A percentile compares a stretch with the other conserved stretches of the same genome.
Conservation (phyloP, 2,113 vertebrate species). For the Elachura formosa region DNA sequence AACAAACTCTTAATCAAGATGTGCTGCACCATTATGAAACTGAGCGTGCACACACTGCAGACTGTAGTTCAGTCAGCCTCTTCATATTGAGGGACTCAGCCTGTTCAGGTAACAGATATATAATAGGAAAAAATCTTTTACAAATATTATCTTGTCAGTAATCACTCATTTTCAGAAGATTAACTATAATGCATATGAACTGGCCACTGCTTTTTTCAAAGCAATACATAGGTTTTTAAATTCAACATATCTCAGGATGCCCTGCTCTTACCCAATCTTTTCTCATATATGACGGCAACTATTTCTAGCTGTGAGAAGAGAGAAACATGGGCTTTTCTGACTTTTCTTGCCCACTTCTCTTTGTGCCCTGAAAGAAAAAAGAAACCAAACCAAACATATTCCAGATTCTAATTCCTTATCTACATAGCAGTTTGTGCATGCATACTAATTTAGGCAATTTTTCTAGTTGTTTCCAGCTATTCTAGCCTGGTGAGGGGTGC, state of each 20-base stretch:
- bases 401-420: background rate
- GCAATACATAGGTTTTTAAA: background rate
- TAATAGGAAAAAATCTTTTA: background rate
- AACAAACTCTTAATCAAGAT: background rate
- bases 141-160: background rate
- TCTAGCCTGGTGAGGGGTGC: background rate
- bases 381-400: fast-evolving
- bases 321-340: background rate
- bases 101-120: background rate
- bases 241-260: background rate
- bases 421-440: background rate
- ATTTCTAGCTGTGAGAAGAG: background rate
- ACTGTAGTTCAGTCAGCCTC: background rate
- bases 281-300: background rate
- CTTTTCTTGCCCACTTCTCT: background rate
- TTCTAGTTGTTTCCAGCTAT: background rate
- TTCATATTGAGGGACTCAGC: background rate
- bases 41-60: background rate
- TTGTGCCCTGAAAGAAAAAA: background rate
- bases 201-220: background rate
- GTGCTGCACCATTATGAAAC: background rate
- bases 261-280: background rate
- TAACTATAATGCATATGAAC: background rate
- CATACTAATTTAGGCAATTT: background rate
- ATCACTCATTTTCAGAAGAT: background rate